These are phyloP conservation scores for Neosilurus mollespiculum DNA, from an alignment of 2,797 vertebrate genomes.

Conservation along the genomic window DNA sequence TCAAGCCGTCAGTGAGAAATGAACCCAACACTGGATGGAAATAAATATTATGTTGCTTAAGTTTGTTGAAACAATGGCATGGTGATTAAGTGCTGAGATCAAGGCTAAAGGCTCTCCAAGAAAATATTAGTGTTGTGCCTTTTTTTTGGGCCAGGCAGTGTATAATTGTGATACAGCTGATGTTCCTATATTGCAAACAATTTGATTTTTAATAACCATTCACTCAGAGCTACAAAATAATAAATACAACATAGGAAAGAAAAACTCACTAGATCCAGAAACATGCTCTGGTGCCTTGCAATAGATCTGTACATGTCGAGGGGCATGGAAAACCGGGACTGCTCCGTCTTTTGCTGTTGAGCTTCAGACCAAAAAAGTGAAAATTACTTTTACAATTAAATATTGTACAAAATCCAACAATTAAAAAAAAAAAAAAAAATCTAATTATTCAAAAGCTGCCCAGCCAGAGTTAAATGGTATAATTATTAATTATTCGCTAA, in stretches of 20 bases:
- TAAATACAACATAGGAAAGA: background rate
- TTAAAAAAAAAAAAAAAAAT: background rate
- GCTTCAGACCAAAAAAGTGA: conserved; percentile 52
- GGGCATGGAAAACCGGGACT: conserved; percentile 67
- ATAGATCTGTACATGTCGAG: conserved; percentile 73
- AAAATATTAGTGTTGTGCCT: too few relatives aligned
- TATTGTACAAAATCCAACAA: background rate
- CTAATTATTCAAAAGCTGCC: background rate
- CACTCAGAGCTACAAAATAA: background rate
- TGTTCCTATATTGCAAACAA: background rate
- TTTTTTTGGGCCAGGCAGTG: too few relatives aligned
- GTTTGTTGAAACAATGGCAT: too few relatives aligned
- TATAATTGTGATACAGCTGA: too few relatives aligned
- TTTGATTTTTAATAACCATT: background rate
- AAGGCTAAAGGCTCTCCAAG: too few relatives aligned
- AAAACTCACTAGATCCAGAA: conserved; percentile 71
- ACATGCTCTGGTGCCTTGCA: conserved; percentile 66
- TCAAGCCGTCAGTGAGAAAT: too few relatives aligned
- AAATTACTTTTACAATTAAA: background rate
- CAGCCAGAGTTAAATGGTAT: background rate
- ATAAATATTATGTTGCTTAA: too few relatives aligned
- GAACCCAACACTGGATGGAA: too few relatives aligned
- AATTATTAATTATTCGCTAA: background rate
- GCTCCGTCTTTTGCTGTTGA: conserved; percentile 48
- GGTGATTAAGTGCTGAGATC: too few relatives aligned